Percentiles rank a stretch among this genome's conserved stretches.
Conservation (phyloP, 2,113 vertebrate genomes). For the Capricornis sumatraensis region DNA sequence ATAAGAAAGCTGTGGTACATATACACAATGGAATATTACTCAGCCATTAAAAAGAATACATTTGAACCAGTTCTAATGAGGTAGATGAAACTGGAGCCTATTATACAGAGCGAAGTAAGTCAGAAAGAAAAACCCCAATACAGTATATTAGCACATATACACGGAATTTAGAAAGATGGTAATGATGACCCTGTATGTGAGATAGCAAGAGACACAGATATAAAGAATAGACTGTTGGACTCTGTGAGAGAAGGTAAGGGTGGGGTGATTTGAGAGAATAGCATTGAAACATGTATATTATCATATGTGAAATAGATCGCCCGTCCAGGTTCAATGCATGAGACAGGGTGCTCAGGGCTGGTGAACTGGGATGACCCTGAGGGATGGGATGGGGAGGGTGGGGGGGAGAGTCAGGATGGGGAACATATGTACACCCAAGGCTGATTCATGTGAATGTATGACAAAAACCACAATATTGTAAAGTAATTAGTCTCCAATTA, state of each 20-base stretch:
- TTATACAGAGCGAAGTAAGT: not conserved
- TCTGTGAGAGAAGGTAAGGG: not conserved
- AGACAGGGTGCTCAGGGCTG: not conserved
- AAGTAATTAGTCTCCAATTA: not conserved
- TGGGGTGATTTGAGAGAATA: not conserved
- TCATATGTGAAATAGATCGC: not conserved
- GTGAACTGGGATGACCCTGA: not conserved
- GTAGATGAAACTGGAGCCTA: not conserved
- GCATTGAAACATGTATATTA: not conserved
- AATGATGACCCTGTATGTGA: not conserved
- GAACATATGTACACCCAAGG: not conserved
- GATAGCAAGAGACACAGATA: not conserved
- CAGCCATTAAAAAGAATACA: not conserved
- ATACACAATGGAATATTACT: not conserved
- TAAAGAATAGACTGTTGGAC: not conserved
- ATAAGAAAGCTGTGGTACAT: not conserved
- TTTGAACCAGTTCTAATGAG: not conserved
- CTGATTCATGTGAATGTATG: not conserved
- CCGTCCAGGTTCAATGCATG: not conserved
- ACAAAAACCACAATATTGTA: not conserved
- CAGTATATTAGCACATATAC: not conserved
- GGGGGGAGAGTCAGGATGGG: not conserved
- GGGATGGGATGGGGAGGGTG: not conserved
- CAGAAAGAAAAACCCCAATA: not conserved
- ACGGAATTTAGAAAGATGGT: not conserved